These are phyloP conservation scores for Chromobotia macracanthus DNA, from an alignment of 2,797 vertebrate species.

Conservation along the genomic window DNA sequence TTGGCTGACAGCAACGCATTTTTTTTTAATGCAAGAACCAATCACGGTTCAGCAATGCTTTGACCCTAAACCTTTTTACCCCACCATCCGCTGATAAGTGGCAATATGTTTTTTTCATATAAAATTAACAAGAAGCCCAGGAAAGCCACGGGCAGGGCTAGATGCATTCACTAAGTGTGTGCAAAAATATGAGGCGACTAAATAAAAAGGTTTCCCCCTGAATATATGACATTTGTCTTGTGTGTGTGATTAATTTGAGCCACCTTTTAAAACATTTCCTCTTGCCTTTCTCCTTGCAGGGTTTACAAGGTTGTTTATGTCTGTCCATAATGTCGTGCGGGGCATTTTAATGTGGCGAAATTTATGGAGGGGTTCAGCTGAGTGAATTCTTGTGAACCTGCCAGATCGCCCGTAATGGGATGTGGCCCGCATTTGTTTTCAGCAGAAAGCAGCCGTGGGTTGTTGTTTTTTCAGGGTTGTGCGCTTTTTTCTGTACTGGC, in stretches of 20 bases:
- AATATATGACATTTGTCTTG: slow-evolving; percentile 55
- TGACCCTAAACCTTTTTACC: slow-evolving; percentile 78
- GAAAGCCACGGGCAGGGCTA: slow-evolving; percentile 47
- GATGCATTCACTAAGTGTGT: slow-evolving; percentile 38
- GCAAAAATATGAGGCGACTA: slow-evolving; percentile 44
- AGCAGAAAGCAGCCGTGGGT: not conserved
- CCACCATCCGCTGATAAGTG: slow-evolving; percentile 73
- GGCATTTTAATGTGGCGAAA: slow-evolving; percentile 68
- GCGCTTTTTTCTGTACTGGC: not conserved
- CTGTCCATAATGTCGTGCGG: slow-evolving; percentile 66
- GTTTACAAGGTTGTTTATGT: slow-evolving; percentile 72
- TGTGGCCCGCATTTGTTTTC: slow-evolving; percentile 4
- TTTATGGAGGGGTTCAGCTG: slow-evolving; percentile 67
- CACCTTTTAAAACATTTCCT: slow-evolving; percentile 58
- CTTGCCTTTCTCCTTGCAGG: slow-evolving; percentile 57
- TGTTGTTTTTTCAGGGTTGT: not conserved
- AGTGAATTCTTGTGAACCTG: slow-evolving; percentile 55
- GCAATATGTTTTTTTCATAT: slow-evolving; percentile 77
- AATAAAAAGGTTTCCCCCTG: slow-evolving; percentile 54
- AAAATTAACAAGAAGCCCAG: slow-evolving; percentile 75
- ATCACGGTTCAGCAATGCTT: slow-evolving; percentile 75
- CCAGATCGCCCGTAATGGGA: slow-evolving; percentile 59
- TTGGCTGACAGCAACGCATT: slow-evolving; percentile 77
- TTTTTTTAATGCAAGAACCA: slow-evolving; percentile 77
- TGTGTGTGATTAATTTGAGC: slow-evolving; percentile 55